Percentiles rank a stretch among this genome's conserved stretches.
phyloP scores from a whole-genome alignment of 2,113 vertebrate species.

The Cacatua alba region DNA sequence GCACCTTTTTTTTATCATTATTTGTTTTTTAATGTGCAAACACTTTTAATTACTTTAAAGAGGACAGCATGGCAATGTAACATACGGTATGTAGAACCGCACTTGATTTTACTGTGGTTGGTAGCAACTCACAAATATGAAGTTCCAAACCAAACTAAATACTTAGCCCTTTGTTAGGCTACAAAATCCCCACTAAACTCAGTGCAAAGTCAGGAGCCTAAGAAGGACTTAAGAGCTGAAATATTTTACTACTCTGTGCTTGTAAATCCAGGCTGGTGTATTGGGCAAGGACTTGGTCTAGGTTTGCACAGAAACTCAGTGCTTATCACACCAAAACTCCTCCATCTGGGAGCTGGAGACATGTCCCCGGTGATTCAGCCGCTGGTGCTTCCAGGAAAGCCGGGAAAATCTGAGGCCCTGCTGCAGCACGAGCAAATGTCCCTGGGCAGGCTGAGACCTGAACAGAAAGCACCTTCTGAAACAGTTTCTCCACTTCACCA shows the following conservation, averaged over 20 bases:
- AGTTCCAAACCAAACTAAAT: not conserved
- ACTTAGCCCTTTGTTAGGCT: not conserved
- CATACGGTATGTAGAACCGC: accelerated
- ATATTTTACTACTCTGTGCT: not conserved
- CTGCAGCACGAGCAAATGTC: accelerated
- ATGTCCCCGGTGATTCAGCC: accelerated
- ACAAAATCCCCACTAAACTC: not conserved
- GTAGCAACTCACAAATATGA: not conserved
- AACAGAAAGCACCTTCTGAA: not conserved
- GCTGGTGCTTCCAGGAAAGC: not conserved
- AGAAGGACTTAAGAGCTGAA: not conserved
- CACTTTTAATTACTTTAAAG: slow-evolving; percentile 29
- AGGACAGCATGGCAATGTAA: not conserved
- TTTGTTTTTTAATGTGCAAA: slow-evolving; percentile 16
- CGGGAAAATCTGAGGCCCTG: not conserved
- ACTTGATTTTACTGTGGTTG: not conserved
- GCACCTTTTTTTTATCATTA: not conserved
- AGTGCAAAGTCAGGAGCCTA: not conserved
- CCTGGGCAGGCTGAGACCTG: not conserved
- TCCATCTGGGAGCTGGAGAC: accelerated
- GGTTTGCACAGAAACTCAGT: not conserved
- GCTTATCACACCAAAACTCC: not conserved
- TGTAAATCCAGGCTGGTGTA: not conserved
- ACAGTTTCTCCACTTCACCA: not conserved
- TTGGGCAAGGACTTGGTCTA: not conserved